phyloP scores from a whole-genome alignment of 2,113 vertebrate species.

The Limnothrissa miodon region DNA sequence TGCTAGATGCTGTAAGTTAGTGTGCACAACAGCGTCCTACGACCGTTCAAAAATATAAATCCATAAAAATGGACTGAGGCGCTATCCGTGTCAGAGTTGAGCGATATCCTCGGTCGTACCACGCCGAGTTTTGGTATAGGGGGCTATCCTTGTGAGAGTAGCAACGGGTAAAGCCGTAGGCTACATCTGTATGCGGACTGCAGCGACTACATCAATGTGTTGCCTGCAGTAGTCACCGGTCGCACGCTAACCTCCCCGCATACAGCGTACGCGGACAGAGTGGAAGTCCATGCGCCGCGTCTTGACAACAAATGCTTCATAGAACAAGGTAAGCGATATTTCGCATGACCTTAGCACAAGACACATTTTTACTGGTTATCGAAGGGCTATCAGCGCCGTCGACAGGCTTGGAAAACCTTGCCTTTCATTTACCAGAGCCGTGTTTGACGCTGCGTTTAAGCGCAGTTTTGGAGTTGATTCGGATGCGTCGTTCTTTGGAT shows the following conservation, averaged over 20 bases:
- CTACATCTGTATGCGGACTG: conserved; percentile 44
- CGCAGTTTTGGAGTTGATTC: background rate
- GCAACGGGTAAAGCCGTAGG: background rate
- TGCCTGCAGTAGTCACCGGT: conserved; percentile 28
- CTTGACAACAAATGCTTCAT: background rate
- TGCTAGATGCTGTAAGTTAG: conserved; percentile 25
- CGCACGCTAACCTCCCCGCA: conserved; percentile 35
- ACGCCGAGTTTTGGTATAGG: background rate
- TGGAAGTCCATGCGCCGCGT: conserved; percentile 9
- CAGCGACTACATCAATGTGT: conserved; percentile 23
- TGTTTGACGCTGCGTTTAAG: background rate
- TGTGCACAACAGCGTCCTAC: conserved; percentile 23
- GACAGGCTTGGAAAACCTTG: background rate
- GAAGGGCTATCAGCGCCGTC: background rate
- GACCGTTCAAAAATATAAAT: conserved; percentile 14
- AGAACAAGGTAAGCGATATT: background rate
- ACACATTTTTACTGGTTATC: background rate
- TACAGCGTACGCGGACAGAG: conserved; percentile 18
- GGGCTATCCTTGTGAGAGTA: background rate
- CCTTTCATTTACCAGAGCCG: background rate
- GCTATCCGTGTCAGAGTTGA: conserved; percentile 27
- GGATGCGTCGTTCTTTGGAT: background rate
- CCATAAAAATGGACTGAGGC: conserved; percentile 10
- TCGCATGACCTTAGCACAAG: conserved; percentile 10
- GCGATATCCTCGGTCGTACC: background rate